phyloP scores from a whole-genome alignment of 1,140 invertebrate species.

The Cotesia typhae region DNA sequence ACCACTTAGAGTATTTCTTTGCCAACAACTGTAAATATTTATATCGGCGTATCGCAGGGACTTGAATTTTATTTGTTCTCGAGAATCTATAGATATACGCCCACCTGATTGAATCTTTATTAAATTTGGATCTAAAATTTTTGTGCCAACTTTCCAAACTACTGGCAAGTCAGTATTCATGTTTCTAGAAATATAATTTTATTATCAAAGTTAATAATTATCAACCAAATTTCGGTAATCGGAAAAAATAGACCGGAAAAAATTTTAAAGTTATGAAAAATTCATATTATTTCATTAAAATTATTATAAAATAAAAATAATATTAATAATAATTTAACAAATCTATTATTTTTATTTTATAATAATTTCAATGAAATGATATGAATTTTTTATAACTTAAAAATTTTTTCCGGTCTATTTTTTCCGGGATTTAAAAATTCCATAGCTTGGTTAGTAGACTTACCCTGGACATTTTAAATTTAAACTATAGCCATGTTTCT shows the following conservation, averaged over 20 bases:
- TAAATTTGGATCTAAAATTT: conserved; percentile 56
- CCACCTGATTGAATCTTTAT: conserved; percentile 57
- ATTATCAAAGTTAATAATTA: conserved; percentile 10
- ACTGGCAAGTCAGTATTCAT: conserved; percentile 64
- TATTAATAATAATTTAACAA: too few relatives aligned
- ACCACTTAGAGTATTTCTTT: conserved; percentile 68
- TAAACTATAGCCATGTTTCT: conserved; percentile 53
- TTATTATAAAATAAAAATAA: background rate
- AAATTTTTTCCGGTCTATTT: too few relatives aligned
- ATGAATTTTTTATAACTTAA: too few relatives aligned
- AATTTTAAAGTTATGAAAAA: too few relatives aligned
- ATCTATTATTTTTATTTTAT: too few relatives aligned
- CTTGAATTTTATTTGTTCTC: conserved; percentile 63
- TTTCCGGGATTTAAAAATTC: too few relatives aligned
- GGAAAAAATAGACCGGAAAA: too few relatives aligned
- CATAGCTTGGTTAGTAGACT: conserved; percentile 30
- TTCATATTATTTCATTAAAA: background rate
- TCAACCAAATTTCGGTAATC: background rate
- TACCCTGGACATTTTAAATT: conserved; percentile 69
- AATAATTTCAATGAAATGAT: too few relatives aligned
- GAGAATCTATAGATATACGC: conserved; percentile 62
- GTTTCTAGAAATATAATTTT: conserved; percentile 53
- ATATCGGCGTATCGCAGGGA: conserved; percentile 63
- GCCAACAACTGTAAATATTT: conserved; percentile 75
- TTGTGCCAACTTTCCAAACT: conserved; percentile 64